A percentile compares a stretch with the other conserved stretches of the same genome.
Conservation (phyloP, 2,113 vertebrate species). For the Myodes glareolus region DNA sequence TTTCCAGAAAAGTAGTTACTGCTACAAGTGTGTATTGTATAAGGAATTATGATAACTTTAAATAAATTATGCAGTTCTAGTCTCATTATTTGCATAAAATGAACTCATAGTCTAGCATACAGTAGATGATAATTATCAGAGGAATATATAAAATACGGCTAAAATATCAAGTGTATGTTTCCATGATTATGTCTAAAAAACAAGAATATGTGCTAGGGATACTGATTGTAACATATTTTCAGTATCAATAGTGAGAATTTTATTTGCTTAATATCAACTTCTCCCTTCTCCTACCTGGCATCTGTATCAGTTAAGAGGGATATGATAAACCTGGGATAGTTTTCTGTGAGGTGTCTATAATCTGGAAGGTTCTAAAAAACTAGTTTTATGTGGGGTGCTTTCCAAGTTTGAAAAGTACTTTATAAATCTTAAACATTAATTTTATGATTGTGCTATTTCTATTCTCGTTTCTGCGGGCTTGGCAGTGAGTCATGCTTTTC, state of each 20-base stretch:
- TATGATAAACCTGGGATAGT: background rate
- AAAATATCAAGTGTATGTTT: background rate
- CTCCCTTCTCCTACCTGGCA: background rate
- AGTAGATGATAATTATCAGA: background rate
- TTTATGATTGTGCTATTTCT: conserved; percentile 49
- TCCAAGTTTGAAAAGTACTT: conserved; percentile 57
- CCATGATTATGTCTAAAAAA: conserved; percentile 17
- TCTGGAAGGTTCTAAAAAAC: background rate
- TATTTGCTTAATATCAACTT: background rate
- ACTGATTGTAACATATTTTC: background rate
- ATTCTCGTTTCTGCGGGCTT: conserved; percentile 42
- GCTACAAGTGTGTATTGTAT: background rate
- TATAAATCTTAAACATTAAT: conserved; percentile 54
- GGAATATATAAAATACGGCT: background rate
- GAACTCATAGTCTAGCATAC: background rate
- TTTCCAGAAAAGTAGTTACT: background rate
- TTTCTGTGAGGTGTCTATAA: conserved; percentile 4
- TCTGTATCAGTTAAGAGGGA: background rate
- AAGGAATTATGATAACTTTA: conserved; percentile 6
- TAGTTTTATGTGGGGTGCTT: conserved; percentile 10
- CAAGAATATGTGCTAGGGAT: background rate
- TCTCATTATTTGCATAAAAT: background rate
- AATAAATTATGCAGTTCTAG: background rate
- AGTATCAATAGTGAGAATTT: background rate
- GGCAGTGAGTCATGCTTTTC: conserved; percentile 39